phyloP scores from a whole-genome alignment of 2,888 invertebrate genomes.

The Anaspis maculata region DNA sequence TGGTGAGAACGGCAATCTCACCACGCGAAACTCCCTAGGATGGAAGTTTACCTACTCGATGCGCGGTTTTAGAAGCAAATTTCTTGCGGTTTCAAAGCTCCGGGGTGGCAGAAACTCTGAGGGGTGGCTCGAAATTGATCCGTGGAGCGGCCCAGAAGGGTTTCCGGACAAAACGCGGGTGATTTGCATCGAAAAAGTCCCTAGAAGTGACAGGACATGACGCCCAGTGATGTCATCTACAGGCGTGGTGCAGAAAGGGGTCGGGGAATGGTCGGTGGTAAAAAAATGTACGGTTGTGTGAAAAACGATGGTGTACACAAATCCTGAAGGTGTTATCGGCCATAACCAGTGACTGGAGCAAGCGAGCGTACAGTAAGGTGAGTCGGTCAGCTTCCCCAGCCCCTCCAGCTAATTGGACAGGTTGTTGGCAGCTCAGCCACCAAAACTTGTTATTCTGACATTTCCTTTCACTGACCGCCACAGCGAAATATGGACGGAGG shows the following conservation, averaged over 20 bases:
- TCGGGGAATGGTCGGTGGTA: constrained; percentile 31
- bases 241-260: constrained; percentile 32
- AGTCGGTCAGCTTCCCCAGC: constrained; percentile 1
- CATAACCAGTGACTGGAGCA: neutral
- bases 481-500: neutral
- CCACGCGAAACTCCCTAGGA: no score
- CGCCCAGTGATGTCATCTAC: constrained; percentile 35
- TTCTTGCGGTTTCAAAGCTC: no score
- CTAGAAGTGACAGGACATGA: no score
- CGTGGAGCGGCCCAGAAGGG: no score
- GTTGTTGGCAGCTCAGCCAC: constrained; percentile 37
- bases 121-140: no score
- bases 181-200: no score
- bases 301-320: constrained; percentile 18
- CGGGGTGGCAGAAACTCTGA: no score
- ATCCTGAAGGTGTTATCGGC: no score
- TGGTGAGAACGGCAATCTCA: no score
- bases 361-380: constrained; percentile 1
- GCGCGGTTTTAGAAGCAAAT: no score
- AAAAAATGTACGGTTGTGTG: constrained; percentile 36
- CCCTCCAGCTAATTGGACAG: constrained; percentile 22
- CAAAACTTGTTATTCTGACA: constrained; percentile 36
- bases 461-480: constrained; percentile 33
- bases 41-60: no score
- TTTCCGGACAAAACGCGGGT: no score